These are phyloP conservation scores for Gymnoscelis rufifasciata DNA, from an alignment of 2,888 invertebrate genomes.

Conservation along the genomic window DNA sequence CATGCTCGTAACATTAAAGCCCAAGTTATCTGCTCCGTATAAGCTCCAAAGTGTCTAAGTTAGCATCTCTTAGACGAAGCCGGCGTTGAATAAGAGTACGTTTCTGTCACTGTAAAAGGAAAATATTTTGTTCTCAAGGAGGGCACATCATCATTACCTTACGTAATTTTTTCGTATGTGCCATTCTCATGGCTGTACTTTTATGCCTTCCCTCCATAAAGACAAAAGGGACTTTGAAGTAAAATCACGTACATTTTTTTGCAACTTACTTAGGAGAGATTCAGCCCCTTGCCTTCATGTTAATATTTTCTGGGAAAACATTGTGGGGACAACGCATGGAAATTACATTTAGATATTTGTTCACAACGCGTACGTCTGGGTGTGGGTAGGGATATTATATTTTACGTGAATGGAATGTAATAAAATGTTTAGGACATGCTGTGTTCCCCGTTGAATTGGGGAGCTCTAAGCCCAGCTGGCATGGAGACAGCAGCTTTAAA, in stretches of 20 bases:
- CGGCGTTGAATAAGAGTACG: conserved; percentile 66
- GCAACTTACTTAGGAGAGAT: conserved; percentile 79
- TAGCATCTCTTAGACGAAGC: conserved; percentile 45
- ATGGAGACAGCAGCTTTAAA: conserved; percentile 2
- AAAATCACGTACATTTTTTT: conserved; percentile 80
- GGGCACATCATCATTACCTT: conserved; percentile 76
- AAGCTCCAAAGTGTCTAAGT: conserved; percentile 35
- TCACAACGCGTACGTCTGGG: conserved; percentile 71
- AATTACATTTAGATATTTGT: conserved; percentile 79
- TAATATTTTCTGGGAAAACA: conserved; percentile 79
- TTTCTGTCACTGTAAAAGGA: conserved; percentile 69
- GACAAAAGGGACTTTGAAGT: conserved; percentile 80
- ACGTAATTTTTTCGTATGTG: conserved; percentile 77
- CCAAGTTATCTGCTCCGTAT: conserved; percentile 30
- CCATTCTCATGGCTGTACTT: conserved; percentile 75
- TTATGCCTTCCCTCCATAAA: conserved; percentile 76
- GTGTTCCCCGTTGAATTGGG: conserved; percentile 25
- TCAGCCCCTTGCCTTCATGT: conserved; percentile 77
- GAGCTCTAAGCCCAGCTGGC: conserved; percentile 10
- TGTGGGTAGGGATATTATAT: conserved; percentile 77
- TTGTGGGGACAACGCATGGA: conserved; percentile 79
- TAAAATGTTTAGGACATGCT: conserved; percentile 72
- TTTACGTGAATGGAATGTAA: conserved; percentile 77
- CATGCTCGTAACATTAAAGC: conserved; percentile 21
- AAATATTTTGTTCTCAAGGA: conserved; percentile 73